Percentiles rank a stretch among this genome's conserved stretches.
Conservation (phyloP, 2,888 invertebrate species). For the Gari tellinella region DNA sequence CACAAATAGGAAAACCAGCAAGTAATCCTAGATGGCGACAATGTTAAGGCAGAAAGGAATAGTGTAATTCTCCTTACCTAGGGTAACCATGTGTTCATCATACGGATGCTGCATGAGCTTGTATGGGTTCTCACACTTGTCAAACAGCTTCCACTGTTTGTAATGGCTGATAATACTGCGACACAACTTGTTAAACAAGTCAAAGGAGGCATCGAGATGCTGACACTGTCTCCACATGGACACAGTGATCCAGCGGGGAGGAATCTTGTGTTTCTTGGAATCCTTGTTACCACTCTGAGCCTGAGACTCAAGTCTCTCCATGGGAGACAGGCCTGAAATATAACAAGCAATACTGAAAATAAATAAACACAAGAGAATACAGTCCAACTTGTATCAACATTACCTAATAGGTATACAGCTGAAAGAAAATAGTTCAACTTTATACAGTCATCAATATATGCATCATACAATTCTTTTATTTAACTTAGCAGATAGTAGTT, state of each 20-base stretch:
- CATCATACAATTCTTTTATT: too few species aligned
- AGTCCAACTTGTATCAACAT: too few species aligned
- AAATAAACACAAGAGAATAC: too few species aligned
- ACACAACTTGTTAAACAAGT: constrained; percentile 73
- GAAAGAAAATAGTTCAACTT: too few species aligned
- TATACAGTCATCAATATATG: too few species aligned
- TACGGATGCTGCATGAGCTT: constrained; percentile 63
- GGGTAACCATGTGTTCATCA: constrained; percentile 19
- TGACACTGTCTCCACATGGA: constrained; percentile 81
- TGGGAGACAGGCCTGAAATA: constrained; percentile 74
- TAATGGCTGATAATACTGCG: constrained; percentile 74
- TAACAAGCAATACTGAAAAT: background rate
- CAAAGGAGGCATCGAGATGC: constrained; percentile 77
- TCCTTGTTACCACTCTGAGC: constrained; percentile 61
- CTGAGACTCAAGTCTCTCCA: constrained; percentile 78
- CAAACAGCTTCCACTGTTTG: constrained; percentile 79
- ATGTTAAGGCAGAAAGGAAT: too few species aligned
- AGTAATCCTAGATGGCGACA: too few species aligned
- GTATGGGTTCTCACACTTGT: constrained; percentile 72
- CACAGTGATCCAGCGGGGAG: constrained; percentile 77
- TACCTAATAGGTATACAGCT: too few species aligned
- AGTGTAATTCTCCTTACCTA: too few species aligned
- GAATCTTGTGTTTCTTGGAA: constrained; percentile 61
- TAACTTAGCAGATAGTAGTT: too few species aligned
- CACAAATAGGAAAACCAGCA: too few species aligned